Percentiles rank a stretch among this genome's conserved stretches.
These are phyloP conservation scores for Chiloscyllium punctatum DNA, from an alignment of 2,797 vertebrate genomes.

Conservation along the genomic window DNA sequence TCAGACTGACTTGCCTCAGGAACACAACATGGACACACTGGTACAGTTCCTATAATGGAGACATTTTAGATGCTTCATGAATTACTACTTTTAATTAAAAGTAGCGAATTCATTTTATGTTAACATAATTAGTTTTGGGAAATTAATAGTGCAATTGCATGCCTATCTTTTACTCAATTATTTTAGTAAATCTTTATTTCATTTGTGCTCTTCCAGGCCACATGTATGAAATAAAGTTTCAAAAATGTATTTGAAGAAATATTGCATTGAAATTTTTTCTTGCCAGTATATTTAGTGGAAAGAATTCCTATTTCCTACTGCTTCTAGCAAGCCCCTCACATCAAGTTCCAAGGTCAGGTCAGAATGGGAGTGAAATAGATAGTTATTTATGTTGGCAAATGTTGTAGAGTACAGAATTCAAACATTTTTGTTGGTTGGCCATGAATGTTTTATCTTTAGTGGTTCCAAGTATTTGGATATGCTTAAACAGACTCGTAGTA, in stretches of 20 bases:
- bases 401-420: background rate
- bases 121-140: background rate
- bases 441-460: background rate
- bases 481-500: background rate
- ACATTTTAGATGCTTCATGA: too few species aligned
- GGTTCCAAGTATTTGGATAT: background rate
- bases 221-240: background rate
- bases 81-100: background rate
- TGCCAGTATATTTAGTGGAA: background rate
- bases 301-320: background rate
- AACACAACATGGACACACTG: background rate
- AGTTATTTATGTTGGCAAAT: background rate
- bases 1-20: background rate
- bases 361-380: too few species aligned
- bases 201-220: background rate
- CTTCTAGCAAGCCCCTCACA: too few species aligned
- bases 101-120: background rate
- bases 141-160: background rate
- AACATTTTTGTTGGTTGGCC: too few species aligned
- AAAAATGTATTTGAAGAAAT: background rate
- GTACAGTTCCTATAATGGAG: background rate
- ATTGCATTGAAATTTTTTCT: background rate
- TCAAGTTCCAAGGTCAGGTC: background rate
- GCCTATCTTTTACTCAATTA: background rate
- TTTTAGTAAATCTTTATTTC: background rate